Evolutionary conservation across 1,140 invertebrate genomes (phyloP), one percentile per base, ranked within the genome.

Genomic region (Drosophila orosa): DNA sequence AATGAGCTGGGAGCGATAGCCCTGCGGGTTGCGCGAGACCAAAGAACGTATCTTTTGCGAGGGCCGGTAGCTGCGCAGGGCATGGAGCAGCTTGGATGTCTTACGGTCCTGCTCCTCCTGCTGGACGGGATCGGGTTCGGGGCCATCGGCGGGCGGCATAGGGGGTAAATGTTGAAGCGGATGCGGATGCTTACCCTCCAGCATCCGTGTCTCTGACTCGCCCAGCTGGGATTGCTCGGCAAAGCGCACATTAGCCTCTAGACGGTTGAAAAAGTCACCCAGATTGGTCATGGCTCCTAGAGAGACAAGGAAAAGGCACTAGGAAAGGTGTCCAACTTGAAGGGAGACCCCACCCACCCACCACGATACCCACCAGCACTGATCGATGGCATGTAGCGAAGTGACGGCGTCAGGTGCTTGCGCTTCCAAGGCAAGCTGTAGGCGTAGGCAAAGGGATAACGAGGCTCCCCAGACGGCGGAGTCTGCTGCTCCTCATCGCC

Each of bases 271-370:
- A 37, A 92, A 92, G 24, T 91, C 78, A 10, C 91, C 91, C 42
- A 92, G 76, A 79, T 91, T 89, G 37, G 90, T 90, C 80, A 92
- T 90, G 58, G 83, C 87, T 80, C 90, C 91, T 92, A 55, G 17
- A 82, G 86, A 31, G 54, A 45, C 44, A 45, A 47, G 44, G 5
- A 60, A 56, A 31, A 3, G 40, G 31, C 54, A 87, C 65, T 67
- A 74, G 63, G 35, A 35, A 65, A 25, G 37, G 37, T 45, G 31
- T 44, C 12, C 29, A 48, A 29, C 33, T n/a, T 31, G 3, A 12
- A 6, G 12, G 7, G n/a, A 13, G 35, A 17, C 22, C 13, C 22
- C 13, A 6, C 29, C 5, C 5, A 29, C 40, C 42, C 29, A 29
- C 40, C 42, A 17, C 17, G 4, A 12, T 71, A 89, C 68, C 42